Evolutionary conservation across 2,888 invertebrate species (phyloP), one percentile per base, ranked within the genome.

Genomic region (Cheilosia pagana): DNA sequence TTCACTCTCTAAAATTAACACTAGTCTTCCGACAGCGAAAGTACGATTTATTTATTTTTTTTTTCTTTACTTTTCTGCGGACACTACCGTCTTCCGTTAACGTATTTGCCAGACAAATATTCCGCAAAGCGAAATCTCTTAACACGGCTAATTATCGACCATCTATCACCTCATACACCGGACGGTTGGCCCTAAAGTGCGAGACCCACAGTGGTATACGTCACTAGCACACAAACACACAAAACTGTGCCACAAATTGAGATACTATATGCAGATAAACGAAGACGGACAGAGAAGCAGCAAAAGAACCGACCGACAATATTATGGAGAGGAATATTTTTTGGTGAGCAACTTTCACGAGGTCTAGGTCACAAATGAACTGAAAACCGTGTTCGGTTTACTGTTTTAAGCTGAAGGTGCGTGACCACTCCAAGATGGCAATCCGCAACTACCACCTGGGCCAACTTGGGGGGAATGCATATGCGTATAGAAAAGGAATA

Each of bases 281-380:
- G 10, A 57, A 35, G 25, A 45, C 28, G 16, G 52, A 28, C 23
- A 28, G 7, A 28, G 7, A 72, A n/a, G 45, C 50, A 67, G 41
- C 23, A 23, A 14, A 19, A 65, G 63, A 70, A 48, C 48, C 50
- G 50, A 72, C 16, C 2, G 31, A 72, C 19, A 39, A 10, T 3
- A 4, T 52, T 3, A 4, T 52, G 7, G 63, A 41, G 53, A 60
- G 10, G 28, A 67, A 25, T 45, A 62, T 43, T 76, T 85, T 65
- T 76, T 50, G 78, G 76, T 62, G 90, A 88, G 88, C 90, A 90
- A 91, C 92, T 91, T 91, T 92, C 92, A 89, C 91, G 91, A 90
- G 90, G 89, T 91, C 90, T 89, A 89, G 89, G 89, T 89, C 90
- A 89, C 89, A 89, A 92, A 91, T 92, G 91, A 90, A 89, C 89